Percentiles rank a stretch among this genome's conserved stretches.
phyloP scores from a whole-genome alignment of 2,113 vertebrate genomes.

The Oryzias curvinotus region DNA sequence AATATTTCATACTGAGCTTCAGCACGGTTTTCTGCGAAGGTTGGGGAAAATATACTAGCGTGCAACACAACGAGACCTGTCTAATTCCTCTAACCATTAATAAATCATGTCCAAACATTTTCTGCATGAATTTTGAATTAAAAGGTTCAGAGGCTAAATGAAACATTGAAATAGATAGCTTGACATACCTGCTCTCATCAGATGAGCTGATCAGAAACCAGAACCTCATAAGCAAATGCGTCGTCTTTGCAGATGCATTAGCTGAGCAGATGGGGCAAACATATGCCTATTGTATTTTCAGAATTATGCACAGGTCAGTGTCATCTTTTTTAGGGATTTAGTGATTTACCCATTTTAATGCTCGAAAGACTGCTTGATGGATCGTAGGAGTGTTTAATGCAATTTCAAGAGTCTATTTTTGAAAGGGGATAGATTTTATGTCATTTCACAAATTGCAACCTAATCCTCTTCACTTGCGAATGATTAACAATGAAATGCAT shows the following conservation, averaged over 20 bases:
- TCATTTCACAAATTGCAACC: slow-evolving; percentile 77
- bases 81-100: slow-evolving; percentile 25
- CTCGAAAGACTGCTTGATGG: slow-evolving; percentile 44
- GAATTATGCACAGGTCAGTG: slow-evolving; percentile 43
- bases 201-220: slow-evolving; percentile 5
- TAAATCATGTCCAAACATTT: slow-evolving; percentile 30
- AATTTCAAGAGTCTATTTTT: slow-evolving; percentile 72
- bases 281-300: slow-evolving; percentile 54
- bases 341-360: slow-evolving; percentile 39
- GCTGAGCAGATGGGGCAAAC: slow-evolving; percentile 60
- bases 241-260: slow-evolving; percentile 38
- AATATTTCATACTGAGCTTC: slow-evolving; percentile 37
- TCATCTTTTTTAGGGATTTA: slow-evolving; percentile 49
- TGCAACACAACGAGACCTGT: slow-evolving; percentile 9
- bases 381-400: slow-evolving; percentile 60
- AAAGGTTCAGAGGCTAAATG: slow-evolving; percentile 24
- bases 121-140: slow-evolving; percentile 15
- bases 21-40: slow-evolving; percentile 23
- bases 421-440: slow-evolving; percentile 68
- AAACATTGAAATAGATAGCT: slow-evolving; percentile 5
- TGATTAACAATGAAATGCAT: slow-evolving; percentile 81
- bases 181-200: slow-evolving; percentile 1
- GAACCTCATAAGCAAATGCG: slow-evolving; percentile 7
- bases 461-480: slow-evolving; percentile 78
- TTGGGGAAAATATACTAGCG: slow-evolving; percentile 26